phyloP scores from a whole-genome alignment of 2,797 vertebrate genomes.

The Tinamus major region DNA sequence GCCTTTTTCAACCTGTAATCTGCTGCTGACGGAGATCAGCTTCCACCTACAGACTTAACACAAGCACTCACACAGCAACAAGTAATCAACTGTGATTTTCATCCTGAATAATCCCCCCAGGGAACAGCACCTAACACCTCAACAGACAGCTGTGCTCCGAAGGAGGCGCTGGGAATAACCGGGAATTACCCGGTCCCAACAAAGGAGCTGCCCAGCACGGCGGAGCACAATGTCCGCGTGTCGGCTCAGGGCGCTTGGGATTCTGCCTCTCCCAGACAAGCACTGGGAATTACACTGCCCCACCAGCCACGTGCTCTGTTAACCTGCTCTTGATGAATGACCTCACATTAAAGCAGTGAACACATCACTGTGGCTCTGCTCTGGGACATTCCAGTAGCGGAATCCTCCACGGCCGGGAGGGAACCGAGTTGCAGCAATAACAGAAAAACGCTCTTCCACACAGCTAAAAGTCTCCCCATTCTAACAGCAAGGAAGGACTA shows the following conservation, averaged over 20 bases:
- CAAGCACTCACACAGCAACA: background rate
- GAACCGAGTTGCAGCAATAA: background rate
- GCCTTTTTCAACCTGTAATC: background rate
- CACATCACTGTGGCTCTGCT: background rate
- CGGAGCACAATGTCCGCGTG: rapidly evolving
- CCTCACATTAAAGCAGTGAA: conserved; percentile 20
- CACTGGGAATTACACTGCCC: conserved; percentile 50
- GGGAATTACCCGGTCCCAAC: background rate
- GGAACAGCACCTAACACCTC: background rate
- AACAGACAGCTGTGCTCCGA: conserved; percentile 20
- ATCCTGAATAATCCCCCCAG: conserved; percentile 11
- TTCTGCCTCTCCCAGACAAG: background rate
- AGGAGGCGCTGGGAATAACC: conserved; percentile 45
- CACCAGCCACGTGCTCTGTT: background rate
- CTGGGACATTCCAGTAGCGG: background rate
- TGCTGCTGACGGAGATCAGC: background rate
- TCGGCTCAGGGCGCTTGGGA: background rate
- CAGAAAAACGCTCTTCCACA: background rate
- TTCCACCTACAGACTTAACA: background rate
- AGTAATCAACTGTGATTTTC: conserved; percentile 34
- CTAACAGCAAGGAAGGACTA: background rate
- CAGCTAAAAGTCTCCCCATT: background rate
- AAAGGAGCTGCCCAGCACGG: background rate
- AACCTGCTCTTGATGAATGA: conserved; percentile 35
- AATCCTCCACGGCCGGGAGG: background rate